Conservation (phyloP, 2,113 vertebrate species). For the Oreochromis aureus region DNA sequence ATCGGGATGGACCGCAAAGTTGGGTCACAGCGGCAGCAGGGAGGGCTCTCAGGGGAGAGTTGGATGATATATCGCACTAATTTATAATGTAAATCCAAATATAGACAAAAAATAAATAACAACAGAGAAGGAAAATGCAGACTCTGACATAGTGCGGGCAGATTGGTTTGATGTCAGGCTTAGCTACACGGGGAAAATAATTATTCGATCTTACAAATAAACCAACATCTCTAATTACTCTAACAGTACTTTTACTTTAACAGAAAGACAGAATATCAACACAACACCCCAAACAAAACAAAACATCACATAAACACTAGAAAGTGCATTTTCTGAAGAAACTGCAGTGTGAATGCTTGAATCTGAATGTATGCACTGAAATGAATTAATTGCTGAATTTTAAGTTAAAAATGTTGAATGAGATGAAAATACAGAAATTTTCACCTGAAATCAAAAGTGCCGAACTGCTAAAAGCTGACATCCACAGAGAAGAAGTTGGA, state of each 20-base stretch:
- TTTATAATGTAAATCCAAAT: not conserved
- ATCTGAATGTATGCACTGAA: too few relatives aligned
- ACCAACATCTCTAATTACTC: not conserved
- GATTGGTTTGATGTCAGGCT: not conserved
- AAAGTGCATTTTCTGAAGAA: too few relatives aligned
- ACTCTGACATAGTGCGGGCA: not conserved
- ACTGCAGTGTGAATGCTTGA: too few relatives aligned
- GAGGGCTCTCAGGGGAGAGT: not conserved
- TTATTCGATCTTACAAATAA: not conserved
- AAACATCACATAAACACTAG: not conserved
- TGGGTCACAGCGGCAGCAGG: not conserved
- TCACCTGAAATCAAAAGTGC: too few relatives aligned
- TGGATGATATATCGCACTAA: accelerated
- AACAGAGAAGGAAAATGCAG: not conserved
- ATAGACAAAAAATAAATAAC: not conserved
- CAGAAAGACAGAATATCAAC: not conserved
- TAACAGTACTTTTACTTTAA: not conserved
- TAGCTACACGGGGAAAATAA: not conserved
- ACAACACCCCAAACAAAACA: not conserved
- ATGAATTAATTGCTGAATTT: too few relatives aligned
- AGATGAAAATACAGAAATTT: too few relatives aligned
- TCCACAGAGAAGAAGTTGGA: too few relatives aligned
- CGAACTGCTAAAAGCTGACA: too few relatives aligned
- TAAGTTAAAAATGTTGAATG: too few relatives aligned
- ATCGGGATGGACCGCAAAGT: not conserved